These are phyloP conservation scores for Dynastes maya DNA, from an alignment of 2,888 invertebrate species.

Conservation along the genomic window DNA sequence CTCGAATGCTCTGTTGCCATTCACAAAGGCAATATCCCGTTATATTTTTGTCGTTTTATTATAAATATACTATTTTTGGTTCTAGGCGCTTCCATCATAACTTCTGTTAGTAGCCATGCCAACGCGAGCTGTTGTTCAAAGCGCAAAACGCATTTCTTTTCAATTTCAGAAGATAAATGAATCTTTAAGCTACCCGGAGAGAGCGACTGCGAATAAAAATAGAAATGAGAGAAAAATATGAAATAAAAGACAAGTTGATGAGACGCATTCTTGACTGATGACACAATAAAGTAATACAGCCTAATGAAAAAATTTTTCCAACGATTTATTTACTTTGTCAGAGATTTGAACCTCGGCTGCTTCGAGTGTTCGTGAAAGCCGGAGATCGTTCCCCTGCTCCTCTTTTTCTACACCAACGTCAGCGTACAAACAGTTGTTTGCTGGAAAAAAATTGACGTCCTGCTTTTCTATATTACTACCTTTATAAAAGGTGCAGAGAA, in stretches of 20 bases:
- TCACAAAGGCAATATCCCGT: no score
- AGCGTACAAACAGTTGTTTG: conserved; percentile 23
- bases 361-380: conserved; percentile 3
- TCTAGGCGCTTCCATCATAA: conserved; percentile 18
- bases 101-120: background rate
- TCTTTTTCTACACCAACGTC: background rate
- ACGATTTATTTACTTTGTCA: conserved; percentile 42
- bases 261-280: conserved; percentile 44
- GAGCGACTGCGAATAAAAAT: conserved; percentile 18
- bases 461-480: background rate
- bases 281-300: conserved; percentile 43
- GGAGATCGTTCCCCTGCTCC: background rate
- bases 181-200: conserved; percentile 17
- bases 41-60: no score
- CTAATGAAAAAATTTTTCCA: conserved; percentile 43
- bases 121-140: background rate
- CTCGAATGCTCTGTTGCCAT: no score
- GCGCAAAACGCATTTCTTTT: conserved; percentile 10
- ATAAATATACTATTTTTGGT: no score
- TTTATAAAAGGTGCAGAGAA: background rate
- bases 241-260: conserved; percentile 45
- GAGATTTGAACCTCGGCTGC: background rate
- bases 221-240: conserved; percentile 25
- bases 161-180: conserved; percentile 45
- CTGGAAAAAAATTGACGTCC: background rate